A percentile compares a stretch with the other conserved stretches of the same genome.
Conservation (phyloP, 2,888 invertebrate genomes). For the Venustoraphidia nigricollis region DNA sequence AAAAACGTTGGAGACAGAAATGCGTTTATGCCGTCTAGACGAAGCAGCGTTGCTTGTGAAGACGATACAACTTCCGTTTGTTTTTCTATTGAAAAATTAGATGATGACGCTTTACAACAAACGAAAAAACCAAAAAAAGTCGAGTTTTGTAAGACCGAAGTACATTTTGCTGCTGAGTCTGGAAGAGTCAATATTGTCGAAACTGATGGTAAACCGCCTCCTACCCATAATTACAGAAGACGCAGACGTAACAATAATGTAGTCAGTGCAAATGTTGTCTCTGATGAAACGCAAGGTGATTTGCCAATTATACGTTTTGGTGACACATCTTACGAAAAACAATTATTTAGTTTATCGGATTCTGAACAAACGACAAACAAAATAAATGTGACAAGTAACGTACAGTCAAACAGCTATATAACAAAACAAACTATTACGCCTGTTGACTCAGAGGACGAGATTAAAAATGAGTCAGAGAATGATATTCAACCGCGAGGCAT, state of each 20-base stretch:
- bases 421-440: not conserved
- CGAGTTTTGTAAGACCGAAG: slow-evolving; percentile 77
- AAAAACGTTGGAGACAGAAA: slow-evolving; percentile 19
- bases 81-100: slow-evolving; percentile 16
- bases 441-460: slow-evolving; percentile 12
- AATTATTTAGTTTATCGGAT: slow-evolving; percentile 20
- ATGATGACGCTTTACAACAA: slow-evolving; percentile 23
- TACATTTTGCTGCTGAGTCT: slow-evolving; percentile 74
- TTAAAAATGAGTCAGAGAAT: slow-evolving; percentile 13
- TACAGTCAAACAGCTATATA: no score
- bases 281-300: slow-evolving; percentile 20
- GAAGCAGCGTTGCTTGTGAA: slow-evolving; percentile 23
- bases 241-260: slow-evolving; percentile 32
- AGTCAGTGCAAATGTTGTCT: no score
- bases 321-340: slow-evolving; percentile 32
- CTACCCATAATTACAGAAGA: slow-evolving; percentile 63
- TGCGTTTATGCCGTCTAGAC: slow-evolving; percentile 7
- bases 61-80: slow-evolving; percentile 8
- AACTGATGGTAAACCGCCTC: slow-evolving; percentile 76
- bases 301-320: slow-evolving; percentile 52
- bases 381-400: not conserved
- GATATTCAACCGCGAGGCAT: slow-evolving; percentile 47
- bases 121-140: slow-evolving; percentile 53
- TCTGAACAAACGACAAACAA: not conserved
- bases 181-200: slow-evolving; percentile 77